These are phyloP conservation scores for Ricordea florida DNA, from an alignment of 92 coral and sea anemone species.

Conservation along the genomic window DNA sequence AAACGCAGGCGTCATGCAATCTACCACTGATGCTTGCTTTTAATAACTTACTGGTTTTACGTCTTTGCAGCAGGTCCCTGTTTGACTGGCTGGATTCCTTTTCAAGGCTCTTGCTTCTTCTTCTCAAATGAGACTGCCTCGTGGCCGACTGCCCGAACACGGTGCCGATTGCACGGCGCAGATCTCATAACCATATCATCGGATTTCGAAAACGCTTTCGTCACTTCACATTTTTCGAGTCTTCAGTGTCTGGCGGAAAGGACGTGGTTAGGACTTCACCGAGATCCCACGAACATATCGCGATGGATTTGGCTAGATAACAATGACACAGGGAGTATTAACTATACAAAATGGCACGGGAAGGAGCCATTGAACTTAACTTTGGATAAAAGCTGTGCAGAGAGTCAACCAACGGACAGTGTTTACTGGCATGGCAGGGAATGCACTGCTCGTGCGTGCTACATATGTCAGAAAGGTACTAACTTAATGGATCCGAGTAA, in stretches of 20 bases:
- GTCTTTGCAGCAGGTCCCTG: not conserved
- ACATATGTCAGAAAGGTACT: constrained; percentile 22
- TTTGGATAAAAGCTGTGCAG: constrained; percentile 17
- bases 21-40: too few relatives aligned
- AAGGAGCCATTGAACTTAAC: constrained; percentile 29
- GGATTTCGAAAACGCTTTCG: constrained; percentile 17
- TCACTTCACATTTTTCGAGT: constrained; percentile 18
- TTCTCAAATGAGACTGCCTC: constrained; percentile 22
- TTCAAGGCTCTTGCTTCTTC: constrained; percentile 23
- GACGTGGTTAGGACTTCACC: constrained; percentile 40
- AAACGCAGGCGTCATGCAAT: too few relatives aligned
- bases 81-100: not conserved
- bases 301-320: constrained; percentile 28
- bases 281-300: constrained; percentile 2
- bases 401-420: constrained; percentile 9
- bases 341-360: constrained; percentile 43
- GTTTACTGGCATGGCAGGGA: constrained; percentile 30
- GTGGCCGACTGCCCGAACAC: constrained; percentile 19
- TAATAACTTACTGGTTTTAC: not conserved
- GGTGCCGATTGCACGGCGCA: constrained; percentile 11
- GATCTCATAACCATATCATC: constrained; percentile 24
- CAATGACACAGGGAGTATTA: not conserved
- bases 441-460: constrained; percentile 16
- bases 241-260: not conserved
- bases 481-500: too few relatives aligned